These are phyloP conservation scores for Carollia perspicillata DNA, from an alignment of 2,113 vertebrate species.

Conservation along the genomic window DNA sequence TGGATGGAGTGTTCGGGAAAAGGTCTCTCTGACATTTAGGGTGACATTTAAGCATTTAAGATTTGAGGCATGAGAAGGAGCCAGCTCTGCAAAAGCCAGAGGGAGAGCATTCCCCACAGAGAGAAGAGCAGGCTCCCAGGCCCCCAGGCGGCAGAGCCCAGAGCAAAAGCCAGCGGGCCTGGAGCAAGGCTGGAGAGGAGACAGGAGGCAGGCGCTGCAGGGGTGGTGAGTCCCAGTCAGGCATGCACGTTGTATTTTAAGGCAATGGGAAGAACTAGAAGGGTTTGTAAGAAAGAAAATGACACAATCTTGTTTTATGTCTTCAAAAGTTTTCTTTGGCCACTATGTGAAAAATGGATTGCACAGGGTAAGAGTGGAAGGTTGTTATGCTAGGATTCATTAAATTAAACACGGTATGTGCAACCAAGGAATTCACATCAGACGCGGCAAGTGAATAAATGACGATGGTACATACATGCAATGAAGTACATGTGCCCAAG, in stretches of 20 bases:
- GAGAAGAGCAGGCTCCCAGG: not conserved
- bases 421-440: not conserved
- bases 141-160: not conserved
- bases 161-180: not conserved
- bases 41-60: constrained; percentile 50
- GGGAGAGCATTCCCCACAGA: not conserved
- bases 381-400: not conserved
- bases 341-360: not conserved
- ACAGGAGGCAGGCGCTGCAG: not conserved
- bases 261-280: not conserved
- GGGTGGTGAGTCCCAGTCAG: not conserved
- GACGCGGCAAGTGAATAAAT: not conserved
- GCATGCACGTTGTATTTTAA: not conserved
- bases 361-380: not conserved
- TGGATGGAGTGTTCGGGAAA: not conserved
- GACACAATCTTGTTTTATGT: not conserved
- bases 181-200: not conserved
- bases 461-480: accelerated
- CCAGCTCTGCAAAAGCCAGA: not conserved
- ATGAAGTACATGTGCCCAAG: accelerated
- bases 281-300: not conserved
- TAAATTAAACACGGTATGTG: not conserved
- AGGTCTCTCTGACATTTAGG: constrained; percentile 56
- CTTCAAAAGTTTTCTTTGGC: not conserved
- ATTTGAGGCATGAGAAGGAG: constrained; percentile 16